A percentile compares a stretch with the other conserved stretches of the same genome.
Conservation (phyloP, 2,113 vertebrate genomes). For the Bufo bufo region DNA sequence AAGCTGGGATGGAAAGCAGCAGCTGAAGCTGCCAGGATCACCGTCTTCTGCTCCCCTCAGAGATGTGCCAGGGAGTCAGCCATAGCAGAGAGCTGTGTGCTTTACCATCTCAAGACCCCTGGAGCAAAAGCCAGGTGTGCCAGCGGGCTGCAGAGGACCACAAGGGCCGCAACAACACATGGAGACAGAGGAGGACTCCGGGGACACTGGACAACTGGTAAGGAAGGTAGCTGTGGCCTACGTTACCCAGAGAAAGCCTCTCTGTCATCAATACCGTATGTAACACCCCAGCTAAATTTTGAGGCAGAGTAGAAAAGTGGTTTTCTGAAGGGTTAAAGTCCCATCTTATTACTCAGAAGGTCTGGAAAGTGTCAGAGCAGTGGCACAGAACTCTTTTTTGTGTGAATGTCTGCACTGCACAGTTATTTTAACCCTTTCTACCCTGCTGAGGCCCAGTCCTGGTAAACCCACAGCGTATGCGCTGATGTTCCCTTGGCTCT, state of each 20-base stretch:
- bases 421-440: slow-evolving; percentile 13
- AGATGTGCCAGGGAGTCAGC: slow-evolving; percentile 23
- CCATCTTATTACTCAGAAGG: neutral
- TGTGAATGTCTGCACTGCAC: neutral
- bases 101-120: neutral
- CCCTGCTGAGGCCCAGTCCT: neutral
- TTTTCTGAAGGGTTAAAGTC: slow-evolving; percentile 22
- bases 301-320: neutral
- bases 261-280: neutral
- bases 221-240: neutral
- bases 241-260: too few species aligned
- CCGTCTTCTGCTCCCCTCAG: neutral
- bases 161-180: neutral
- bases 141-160: slow-evolving; percentile 15
- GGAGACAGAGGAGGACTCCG: slow-evolving; percentile 40
- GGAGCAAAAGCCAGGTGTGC: slow-evolving; percentile 27
- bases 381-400: slow-evolving; percentile 21
- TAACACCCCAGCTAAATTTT: neutral
- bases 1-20: neutral
- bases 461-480: too few species aligned
- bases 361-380: slow-evolving; percentile 36
- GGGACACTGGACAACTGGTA: slow-evolving; percentile 43
- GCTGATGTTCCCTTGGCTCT: neutral
- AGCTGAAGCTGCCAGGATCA: slow-evolving; percentile 4
- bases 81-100: neutral